Base-by-base conservation (phyloP, 2,113 vertebrate genomes). In the Bufo gargarizans region DNA sequence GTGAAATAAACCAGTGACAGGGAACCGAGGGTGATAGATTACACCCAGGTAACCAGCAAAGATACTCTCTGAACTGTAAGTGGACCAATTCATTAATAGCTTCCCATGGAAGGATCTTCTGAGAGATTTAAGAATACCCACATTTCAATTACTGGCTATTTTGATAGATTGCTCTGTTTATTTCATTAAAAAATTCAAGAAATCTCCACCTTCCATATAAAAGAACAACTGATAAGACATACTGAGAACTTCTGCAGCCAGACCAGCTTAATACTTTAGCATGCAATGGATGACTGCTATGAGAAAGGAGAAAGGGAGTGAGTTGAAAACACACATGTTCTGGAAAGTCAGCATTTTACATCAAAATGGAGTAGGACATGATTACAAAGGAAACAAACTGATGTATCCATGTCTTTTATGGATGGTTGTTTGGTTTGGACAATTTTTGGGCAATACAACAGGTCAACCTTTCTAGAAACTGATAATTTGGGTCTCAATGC, bases 1-100 rank as follows among this genome's bases (percentile, higher is more conserved):
- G 79, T 88, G 78, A 82, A 82, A 82, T 82, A 79, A 88, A 88
- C 50, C 78, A 76, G 55, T 20, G 59, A 22, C 81, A 82, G 67
- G 72, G 86, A 87, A 80, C 86, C 49, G 65, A 72, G 77, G 86
- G 77, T 87, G 86, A 87, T 71, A 87, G 77, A 87, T 87, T 81
- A 87, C 72, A 81, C 49, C 81, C 61, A 72, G 77, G 77, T 71
- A 81, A 80, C 77, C 63, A 81, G 72, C 63, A 72, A 50, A 87
- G 77, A 71, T 87, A 80, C 77, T 87, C 53, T 55, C 86, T 87
- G 49, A 72, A 87, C 86, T 87, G 65, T 53, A 61, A 80, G 63
- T 87, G 77, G 77, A 87, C 50, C 63, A 69, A 87, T 87, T 72
- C 22, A 82, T 82, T 87, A 82, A 69, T 67, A 72, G 77, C 17